Conservation (phyloP, 2,113 vertebrate genomes). For the Chunga burmeisteri region DNA sequence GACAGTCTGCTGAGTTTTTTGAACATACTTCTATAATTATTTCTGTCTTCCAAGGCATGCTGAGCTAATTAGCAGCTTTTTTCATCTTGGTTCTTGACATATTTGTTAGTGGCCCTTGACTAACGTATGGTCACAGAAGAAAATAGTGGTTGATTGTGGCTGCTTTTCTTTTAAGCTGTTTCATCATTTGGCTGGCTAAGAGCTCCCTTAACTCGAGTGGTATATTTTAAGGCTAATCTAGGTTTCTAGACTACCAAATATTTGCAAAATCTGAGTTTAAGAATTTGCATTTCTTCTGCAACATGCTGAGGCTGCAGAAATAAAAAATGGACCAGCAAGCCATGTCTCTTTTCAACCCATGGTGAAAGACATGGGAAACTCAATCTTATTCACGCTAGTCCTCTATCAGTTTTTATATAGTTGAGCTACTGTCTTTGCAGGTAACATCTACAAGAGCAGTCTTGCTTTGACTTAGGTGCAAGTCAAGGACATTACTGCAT, state of each 20-base stretch:
- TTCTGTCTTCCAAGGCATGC: not conserved
- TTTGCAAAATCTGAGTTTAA: not conserved
- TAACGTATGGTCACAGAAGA: not conserved
- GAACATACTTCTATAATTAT: not conserved
- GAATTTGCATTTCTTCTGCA: not conserved
- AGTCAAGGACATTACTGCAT: not conserved
- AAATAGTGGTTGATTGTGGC: not conserved
- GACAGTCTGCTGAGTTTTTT: not conserved
- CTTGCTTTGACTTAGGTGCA: not conserved
- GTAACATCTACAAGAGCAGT: not conserved
- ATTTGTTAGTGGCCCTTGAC: not conserved
- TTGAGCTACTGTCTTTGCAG: not conserved
- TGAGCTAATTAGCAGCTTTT: conserved; percentile 11
- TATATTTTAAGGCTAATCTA: not conserved
- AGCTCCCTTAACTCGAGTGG: not conserved
- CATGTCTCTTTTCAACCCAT: not conserved
- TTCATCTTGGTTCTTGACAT: not conserved
- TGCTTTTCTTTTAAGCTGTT: not conserved
- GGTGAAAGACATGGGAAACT: not conserved
- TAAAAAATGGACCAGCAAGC: not conserved
- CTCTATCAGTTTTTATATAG: not conserved
- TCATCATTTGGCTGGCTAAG: not conserved
- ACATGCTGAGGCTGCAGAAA: not conserved
- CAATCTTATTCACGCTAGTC: not conserved
- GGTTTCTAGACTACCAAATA: not conserved